phyloP scores from a whole-genome alignment of 1,140 invertebrate genomes.

The Elymnias hypermnestra region DNA sequence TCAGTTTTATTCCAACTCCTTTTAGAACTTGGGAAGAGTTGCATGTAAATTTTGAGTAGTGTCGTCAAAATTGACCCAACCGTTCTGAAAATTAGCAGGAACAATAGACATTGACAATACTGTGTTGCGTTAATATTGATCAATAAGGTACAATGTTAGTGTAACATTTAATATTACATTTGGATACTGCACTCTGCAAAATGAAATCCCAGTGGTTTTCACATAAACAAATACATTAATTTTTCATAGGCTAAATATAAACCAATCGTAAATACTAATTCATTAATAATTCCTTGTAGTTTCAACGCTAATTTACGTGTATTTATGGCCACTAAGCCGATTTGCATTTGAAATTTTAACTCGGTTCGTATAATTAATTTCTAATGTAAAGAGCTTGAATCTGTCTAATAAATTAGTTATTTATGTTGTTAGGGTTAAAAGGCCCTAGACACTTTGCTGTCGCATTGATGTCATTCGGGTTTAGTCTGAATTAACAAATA shows the following conservation, averaged over 20 bases:
- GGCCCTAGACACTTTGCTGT: not conserved
- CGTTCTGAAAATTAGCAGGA: too few relatives aligned
- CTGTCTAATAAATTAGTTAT: slow-evolving; percentile 15
- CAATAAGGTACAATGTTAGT: too few relatives aligned
- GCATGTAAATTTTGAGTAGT: too few relatives aligned
- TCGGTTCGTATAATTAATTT: slow-evolving; percentile 21
- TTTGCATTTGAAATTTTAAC: slow-evolving; percentile 16
- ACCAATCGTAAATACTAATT: not conserved
- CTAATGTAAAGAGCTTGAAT: slow-evolving; percentile 12
- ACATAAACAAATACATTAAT: not conserved
- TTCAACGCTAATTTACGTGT: not conserved
- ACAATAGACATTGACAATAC: too few relatives aligned
- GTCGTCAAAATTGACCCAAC: too few relatives aligned
- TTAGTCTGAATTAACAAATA: too few relatives aligned
- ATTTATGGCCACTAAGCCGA: not conserved
- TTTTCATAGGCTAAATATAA: too few relatives aligned
- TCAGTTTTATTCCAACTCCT: too few relatives aligned
- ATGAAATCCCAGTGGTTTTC: not conserved
- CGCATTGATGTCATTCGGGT: too few relatives aligned
- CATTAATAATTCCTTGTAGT: not conserved
- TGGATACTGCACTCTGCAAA: not conserved
- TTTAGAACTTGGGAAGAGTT: too few relatives aligned
- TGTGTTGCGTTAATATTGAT: too few relatives aligned
- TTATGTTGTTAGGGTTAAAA: slow-evolving; percentile 6
- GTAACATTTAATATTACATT: not conserved